Conservation (phyloP, 2,113 vertebrate species). For the Corythornis madagascariensis region DNA sequence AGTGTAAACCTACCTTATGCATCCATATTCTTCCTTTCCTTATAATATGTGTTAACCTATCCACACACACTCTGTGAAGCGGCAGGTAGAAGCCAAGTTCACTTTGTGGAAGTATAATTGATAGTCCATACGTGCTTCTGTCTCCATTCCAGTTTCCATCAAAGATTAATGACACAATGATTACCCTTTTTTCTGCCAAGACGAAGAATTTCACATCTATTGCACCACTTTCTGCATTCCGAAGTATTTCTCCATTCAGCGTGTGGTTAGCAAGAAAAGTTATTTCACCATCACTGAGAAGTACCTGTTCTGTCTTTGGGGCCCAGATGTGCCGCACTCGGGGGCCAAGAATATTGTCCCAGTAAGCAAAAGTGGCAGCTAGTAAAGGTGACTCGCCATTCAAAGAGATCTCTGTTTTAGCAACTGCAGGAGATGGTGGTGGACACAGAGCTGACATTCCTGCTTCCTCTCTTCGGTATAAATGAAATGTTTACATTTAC, state of each 20-base stretch:
- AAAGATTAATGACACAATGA: conserved; percentile 96
- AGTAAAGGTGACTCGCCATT: conserved; percentile 92
- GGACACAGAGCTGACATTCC: conserved; percentile 91
- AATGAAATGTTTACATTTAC: conserved; percentile 1
- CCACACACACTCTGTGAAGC: conserved; percentile 92
- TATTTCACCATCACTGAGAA: conserved; percentile 93
- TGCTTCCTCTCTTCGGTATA: not conserved
- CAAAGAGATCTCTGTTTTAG: conserved; percentile 90
- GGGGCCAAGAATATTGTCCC: conserved; percentile 98
- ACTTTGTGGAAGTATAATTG: conserved; percentile 92
- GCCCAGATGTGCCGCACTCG: conserved; percentile 96
- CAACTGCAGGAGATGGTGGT: conserved; percentile 95
- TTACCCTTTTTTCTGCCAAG: conserved; percentile 94
- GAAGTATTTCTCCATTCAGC: conserved; percentile 95
- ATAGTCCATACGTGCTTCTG: conserved; percentile 94
- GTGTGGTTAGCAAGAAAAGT: conserved; percentile 98
- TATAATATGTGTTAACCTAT: conserved; percentile 93
- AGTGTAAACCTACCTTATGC: conserved; percentile 87
- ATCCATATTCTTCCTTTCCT: conserved; percentile 98
- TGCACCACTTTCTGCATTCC: conserved; percentile 93
- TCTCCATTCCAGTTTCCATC: conserved; percentile 97
- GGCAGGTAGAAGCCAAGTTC: conserved; percentile 95
- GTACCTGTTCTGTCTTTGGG: conserved; percentile 86
- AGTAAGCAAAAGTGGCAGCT: conserved; percentile 97
- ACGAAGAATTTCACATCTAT: conserved; percentile 99